Base-by-base conservation (phyloP, 2,797 vertebrate species). In the Xenops minutus region DNA sequence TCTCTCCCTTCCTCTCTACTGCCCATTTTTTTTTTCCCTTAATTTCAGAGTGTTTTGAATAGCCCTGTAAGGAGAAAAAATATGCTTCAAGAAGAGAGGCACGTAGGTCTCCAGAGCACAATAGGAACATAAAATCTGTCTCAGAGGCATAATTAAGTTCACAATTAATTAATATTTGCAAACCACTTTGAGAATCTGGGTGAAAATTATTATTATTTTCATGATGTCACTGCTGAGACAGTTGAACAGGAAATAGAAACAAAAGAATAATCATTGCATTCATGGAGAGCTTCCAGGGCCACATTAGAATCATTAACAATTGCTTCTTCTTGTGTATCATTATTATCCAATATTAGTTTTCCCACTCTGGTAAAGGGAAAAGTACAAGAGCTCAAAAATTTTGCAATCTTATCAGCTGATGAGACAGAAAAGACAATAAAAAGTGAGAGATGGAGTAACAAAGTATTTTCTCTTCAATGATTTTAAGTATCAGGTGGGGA, bases 161-260 rank as follows among this genome's bases (percentile, higher is more conserved):
- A 74, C 71, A 63, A 92, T 94, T 93, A 96, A 94, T 96, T 96
- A 96, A 95, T 96, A 96, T 96, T 96, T 96, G 89, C 95, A 94
- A 95, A 92, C 85, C 73, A 71, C 95, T 95, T 93, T 51, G 91
- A 89, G 89, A 91, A 81, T 93, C 87, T 85, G 73, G 82, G 89
- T 92, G 76, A 69, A 89, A 88, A 95, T 94, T 93, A 88, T 94
- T 94, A 88, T 94, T 94, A 88, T 96, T 96, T 96, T 94, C 83
- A 34, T 93, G 74, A 86, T 94, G 88, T 95, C 79, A 13, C 85
- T 88, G 71, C 55, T 78, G 76, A 89, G 71, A n/a, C 66, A 61
- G 48, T 85, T 48, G 91, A 96, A 88, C 51, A 88, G 83, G 92
- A 96, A 92, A 67, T 73, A 69, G 92, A 94, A 96, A 93, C 73